Evolutionary conservation across 2,797 vertebrate species (phyloP).

Genomic region (Hybognathus amarus): DNA sequence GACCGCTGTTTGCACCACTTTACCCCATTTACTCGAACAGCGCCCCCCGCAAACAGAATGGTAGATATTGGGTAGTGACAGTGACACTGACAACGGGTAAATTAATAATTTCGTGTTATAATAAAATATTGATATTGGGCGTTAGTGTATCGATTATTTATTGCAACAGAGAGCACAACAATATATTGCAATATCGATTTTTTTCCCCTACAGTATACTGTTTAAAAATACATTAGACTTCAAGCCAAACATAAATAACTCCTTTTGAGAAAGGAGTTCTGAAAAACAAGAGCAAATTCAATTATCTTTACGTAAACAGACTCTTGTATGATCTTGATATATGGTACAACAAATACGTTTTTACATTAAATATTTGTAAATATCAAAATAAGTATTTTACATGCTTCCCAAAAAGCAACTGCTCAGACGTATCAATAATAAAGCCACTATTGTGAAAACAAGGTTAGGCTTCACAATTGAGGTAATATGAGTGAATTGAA

Average conservation of each 20-base stretch:
- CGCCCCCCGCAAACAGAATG: too few species aligned
- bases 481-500: slow-evolving; percentile 12
- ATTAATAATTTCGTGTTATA: too few species aligned
- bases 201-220: background rate
- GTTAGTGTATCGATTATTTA: too few species aligned
- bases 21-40: too few species aligned
- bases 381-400: slow-evolving; percentile 9
- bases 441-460: slow-evolving; percentile 17
- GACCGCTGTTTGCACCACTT: too few species aligned
- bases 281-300: background rate
- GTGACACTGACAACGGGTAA: too few species aligned
- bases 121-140: too few species aligned
- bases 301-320: background rate
- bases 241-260: background rate
- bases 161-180: too few species aligned
- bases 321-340: background rate
- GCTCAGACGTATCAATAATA: background rate
- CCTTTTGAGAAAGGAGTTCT: background rate
- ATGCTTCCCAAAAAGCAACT: slow-evolving; percentile 8
- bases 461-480: slow-evolving; percentile 25
- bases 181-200: too few species aligned
- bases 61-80: too few species aligned
- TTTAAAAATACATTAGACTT: background rate
- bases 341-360: background rate
- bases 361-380: slow-evolving; percentile 6